Evolutionary conservation across 2,113 vertebrate species (phyloP).

Genomic region (Nothoprocta pentlandii): DNA sequence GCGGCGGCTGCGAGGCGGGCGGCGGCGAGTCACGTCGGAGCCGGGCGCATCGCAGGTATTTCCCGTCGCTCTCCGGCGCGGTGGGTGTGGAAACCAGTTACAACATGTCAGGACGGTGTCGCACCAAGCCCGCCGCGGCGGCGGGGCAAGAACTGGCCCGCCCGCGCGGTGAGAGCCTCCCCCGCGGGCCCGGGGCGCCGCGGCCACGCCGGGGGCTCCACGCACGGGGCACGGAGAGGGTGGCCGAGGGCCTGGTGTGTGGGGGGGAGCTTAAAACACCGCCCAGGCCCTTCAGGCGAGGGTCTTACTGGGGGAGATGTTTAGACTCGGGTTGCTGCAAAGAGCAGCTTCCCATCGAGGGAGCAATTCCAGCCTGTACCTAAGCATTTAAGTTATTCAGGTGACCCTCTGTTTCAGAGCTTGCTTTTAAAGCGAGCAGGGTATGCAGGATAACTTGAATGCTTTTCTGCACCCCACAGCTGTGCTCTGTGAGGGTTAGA

Average conservation of each 20-base stretch:
- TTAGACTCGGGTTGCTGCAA: neutral
- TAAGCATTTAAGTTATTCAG: neutral
- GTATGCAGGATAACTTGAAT: neutral
- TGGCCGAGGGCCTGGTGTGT: neutral
- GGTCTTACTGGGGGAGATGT: conserved; percentile 25
- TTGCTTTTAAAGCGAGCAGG: neutral
- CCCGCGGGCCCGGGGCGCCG: too few species aligned
- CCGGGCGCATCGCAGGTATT: conserved; percentile 56
- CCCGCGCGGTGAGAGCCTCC: too few species aligned
- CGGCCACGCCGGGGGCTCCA: neutral
- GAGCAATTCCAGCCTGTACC: neutral
- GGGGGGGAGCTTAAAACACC: too few species aligned
- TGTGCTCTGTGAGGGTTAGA: neutral
- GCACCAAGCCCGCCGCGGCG: conserved; percentile 72
- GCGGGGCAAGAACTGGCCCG: conserved; percentile 69
- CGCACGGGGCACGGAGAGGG: neutral
- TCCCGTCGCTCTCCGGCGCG: conserved; percentile 74
- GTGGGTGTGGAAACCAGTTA: conserved; percentile 87
- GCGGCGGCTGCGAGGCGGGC: neutral
- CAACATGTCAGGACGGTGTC: conserved; percentile 81
- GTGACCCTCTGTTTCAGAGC: neutral
- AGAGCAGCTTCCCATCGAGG: neutral
- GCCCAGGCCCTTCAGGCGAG: neutral
- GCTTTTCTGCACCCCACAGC: rapidly evolving
- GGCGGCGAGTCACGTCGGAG: conserved; percentile 8